phyloP scores from a whole-genome alignment of 2,888 invertebrate genomes.

The Achlya flavicornis region DNA sequence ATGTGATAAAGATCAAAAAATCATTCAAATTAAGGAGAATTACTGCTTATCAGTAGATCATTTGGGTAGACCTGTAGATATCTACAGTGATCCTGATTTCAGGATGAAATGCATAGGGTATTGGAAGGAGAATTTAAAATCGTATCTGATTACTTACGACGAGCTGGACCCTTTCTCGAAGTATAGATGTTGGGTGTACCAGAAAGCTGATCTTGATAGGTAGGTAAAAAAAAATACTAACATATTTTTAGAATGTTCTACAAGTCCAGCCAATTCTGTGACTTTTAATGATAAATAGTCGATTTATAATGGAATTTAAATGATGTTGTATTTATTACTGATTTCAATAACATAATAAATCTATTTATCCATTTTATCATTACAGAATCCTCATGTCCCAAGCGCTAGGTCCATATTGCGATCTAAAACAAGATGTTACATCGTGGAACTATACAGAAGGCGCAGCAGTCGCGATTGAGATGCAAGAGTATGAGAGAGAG shows the following conservation, averaged over 20 bases:
- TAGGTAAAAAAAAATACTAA: slow-evolving; percentile 27
- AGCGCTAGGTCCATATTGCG: slow-evolving; percentile 96
- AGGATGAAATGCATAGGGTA: slow-evolving; percentile 98
- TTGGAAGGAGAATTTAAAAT: slow-evolving; percentile 99
- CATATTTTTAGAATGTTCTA: background rate
- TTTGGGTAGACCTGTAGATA: slow-evolving; percentile 96
- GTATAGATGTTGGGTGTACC: slow-evolving; percentile 99
- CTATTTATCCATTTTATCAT: slow-evolving; percentile 19
- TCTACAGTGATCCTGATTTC: slow-evolving; percentile 98
- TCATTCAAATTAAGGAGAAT: slow-evolving; percentile 96
- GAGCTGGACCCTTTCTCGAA: slow-evolving; percentile 97
- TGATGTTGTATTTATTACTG: too few relatives aligned
- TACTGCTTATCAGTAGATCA: slow-evolving; percentile 98
- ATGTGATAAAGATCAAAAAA: slow-evolving; percentile 97
- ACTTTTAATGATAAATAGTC: slow-evolving; percentile 9
- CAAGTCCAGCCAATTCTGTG: background rate
- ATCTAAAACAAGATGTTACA: slow-evolving; percentile 93
- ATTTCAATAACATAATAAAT: too few relatives aligned
- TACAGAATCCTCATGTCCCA: slow-evolving; percentile 86
- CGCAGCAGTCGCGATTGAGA: slow-evolving; percentile 95
- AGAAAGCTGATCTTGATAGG: slow-evolving; percentile 96
- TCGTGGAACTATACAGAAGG: slow-evolving; percentile 96
- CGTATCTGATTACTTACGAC: slow-evolving; percentile 97
- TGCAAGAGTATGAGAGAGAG: slow-evolving; percentile 96
- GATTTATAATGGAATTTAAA: too few relatives aligned